Base-by-base conservation (phyloP, 2,888 invertebrate genomes). In the Plagodis pulveraria region DNA sequence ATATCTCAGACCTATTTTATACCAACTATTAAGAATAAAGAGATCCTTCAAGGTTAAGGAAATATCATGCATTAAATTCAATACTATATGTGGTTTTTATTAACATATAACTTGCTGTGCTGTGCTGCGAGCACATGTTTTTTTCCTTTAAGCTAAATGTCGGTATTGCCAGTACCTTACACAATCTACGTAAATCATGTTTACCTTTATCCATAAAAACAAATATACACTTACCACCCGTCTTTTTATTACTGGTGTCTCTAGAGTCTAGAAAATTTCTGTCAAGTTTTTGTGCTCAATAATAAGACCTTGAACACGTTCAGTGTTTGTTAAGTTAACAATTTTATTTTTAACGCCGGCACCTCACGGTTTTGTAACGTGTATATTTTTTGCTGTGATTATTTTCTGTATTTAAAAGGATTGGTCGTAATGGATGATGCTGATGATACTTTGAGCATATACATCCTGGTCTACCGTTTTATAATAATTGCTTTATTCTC, bases 301-400 rank as follows among this genome's bases (percentile, higher is more conserved):
- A n/a, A 42, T 9, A 11, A 56, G 56, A 56, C 60, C 60, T 61
- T 61, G 60, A 56, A 45, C 48, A 32, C 48, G 22, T 52, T 59
- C 40, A 46, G 55, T 61, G 51, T 56, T 61, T 49, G 60, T 61
- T 52, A 55, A 51, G 50, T 47, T 55, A 59, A 59, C 55, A 51
- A 47, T 46, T 55, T 54, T 54, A 51, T 43, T 46, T 55, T 54
- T 54, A 12, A 43, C 10, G 43, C 54, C 35, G 43, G 59, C 43
- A 55, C 59, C 50, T 50, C 55, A 59, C 55, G 55, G 44, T 6
- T 38, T n/a, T 35, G 48, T 45, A 43, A 41, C 52, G 56, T 52
- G 55, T 49, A n/a, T 52, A 10, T 50, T 61, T 60, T 61, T 60
- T 60, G 60, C 40, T 12, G 45, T 60, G 45, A 56, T 60, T 56